Conservation (phyloP, 2,888 invertebrate genomes). For the Xestia ashworthii region DNA sequence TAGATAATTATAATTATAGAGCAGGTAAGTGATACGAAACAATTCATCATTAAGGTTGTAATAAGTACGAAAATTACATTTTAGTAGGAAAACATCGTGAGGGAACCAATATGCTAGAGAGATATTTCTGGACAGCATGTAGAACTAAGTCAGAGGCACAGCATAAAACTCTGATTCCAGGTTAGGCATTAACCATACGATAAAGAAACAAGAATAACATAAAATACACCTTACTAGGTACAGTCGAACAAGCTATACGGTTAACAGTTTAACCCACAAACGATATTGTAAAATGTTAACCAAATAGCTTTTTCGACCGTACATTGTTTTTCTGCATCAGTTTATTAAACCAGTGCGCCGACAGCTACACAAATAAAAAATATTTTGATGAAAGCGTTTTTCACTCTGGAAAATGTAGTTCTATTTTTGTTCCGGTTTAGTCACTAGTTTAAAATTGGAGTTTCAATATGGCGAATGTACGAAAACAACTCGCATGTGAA, state of each 20-base stretch:
- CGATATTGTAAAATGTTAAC: too few species aligned
- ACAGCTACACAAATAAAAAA: background rate
- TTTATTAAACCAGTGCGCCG: constrained; percentile 13
- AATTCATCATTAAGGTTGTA: background rate
- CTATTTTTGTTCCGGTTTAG: constrained; percentile 41
- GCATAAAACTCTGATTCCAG: too few species aligned
- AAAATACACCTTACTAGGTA: too few species aligned
- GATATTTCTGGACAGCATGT: too few species aligned
- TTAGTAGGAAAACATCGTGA: background rate
- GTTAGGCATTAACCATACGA: too few species aligned
- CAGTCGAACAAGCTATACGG: too few species aligned
- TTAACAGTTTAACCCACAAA: too few species aligned
- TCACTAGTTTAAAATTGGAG: constrained; percentile 41
- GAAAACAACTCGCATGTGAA: constrained; percentile 42
- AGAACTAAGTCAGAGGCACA: too few species aligned
- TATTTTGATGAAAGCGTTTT: constrained; percentile 21
- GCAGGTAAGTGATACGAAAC: constrained; percentile 1
- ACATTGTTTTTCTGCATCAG: background rate
- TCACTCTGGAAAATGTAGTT: constrained; percentile 29
- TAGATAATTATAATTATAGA: constrained; percentile 15
- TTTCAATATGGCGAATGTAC: constrained; percentile 38
- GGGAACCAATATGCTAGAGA: too few species aligned
- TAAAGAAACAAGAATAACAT: too few species aligned
- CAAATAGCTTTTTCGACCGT: too few species aligned
- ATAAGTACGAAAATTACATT: background rate